Conservation (phyloP, 2,797 vertebrate species). For the Natrix natrix region DNA sequence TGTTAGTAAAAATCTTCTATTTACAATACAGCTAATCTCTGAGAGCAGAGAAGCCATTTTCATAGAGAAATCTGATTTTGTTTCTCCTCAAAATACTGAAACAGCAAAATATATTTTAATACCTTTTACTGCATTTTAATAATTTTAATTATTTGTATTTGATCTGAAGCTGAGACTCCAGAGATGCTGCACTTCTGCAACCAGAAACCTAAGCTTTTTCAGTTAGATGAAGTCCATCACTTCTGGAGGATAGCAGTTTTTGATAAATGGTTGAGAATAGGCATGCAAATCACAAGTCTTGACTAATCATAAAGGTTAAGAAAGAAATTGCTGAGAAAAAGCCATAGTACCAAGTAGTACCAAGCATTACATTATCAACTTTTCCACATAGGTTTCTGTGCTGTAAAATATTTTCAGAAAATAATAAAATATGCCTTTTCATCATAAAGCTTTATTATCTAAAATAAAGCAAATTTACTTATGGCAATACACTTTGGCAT, state of each 20-base stretch:
- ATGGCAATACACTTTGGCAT: background rate
- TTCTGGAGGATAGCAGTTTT: background rate
- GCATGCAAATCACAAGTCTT: background rate
- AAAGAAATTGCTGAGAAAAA: background rate
- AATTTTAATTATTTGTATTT: background rate
- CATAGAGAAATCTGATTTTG: slow-evolving; percentile 84
- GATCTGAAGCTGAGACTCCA: background rate
- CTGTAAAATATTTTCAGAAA: background rate
- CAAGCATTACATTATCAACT: background rate
- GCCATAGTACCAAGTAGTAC: background rate
- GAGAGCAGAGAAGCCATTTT: slow-evolving; percentile 86
- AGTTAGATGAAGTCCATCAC: background rate
- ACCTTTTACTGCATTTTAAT: background rate
- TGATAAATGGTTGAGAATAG: background rate
- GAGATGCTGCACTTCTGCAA: background rate
- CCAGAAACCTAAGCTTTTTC: background rate
- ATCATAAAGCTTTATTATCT: background rate
- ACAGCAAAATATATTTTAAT: slow-evolving; percentile 42
- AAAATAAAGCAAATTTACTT: background rate
- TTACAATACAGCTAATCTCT: slow-evolving; percentile 90
- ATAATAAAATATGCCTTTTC: background rate
- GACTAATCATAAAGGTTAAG: background rate
- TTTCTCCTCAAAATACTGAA: slow-evolving; percentile 88
- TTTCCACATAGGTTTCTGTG: background rate
- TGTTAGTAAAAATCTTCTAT: slow-evolving; percentile 60